Evolutionary conservation across 2,888 invertebrate genomes (phyloP).

Genomic region (Nipponacmea schrenckii): DNA sequence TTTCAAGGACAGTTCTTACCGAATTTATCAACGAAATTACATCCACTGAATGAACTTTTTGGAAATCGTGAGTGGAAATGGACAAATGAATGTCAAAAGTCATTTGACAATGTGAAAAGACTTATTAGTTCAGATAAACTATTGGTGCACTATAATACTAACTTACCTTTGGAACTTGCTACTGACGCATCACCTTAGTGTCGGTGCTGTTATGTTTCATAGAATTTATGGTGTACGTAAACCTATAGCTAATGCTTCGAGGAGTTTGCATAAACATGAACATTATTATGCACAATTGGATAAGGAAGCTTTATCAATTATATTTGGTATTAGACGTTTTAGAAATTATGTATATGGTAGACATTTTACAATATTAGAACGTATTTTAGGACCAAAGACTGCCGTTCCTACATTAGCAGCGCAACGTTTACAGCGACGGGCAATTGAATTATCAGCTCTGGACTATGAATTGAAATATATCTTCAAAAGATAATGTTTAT

Average conservation of each 20-base stretch:
- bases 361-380: neutral
- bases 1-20: constrained; percentile 25
- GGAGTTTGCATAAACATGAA: constrained; percentile 1
- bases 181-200: constrained; percentile 22
- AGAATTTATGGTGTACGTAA: constrained; percentile 36
- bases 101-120: constrained; percentile 5
- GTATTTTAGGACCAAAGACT: neutral
- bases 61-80: constrained; percentile 12
- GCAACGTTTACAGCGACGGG: neutral
- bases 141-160: constrained; percentile 22
- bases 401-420: neutral
- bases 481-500: neutral
- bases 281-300: constrained; percentile 39
- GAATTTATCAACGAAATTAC: constrained; percentile 17
- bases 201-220: constrained; percentile 28
- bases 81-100: constrained; percentile 8
- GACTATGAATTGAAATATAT: neutral
- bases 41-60: constrained; percentile 23
- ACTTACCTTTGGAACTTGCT: constrained; percentile 11
- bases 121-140: constrained; percentile 15
- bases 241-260: constrained; percentile 56
- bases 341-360: neutral
- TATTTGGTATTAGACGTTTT: constrained; percentile 10
- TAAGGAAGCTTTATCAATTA: constrained; percentile 7
- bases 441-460: neutral